Evolutionary conservation across 1,140 invertebrate species (phyloP).

Genomic region (Diorhabda elongata): DNA sequence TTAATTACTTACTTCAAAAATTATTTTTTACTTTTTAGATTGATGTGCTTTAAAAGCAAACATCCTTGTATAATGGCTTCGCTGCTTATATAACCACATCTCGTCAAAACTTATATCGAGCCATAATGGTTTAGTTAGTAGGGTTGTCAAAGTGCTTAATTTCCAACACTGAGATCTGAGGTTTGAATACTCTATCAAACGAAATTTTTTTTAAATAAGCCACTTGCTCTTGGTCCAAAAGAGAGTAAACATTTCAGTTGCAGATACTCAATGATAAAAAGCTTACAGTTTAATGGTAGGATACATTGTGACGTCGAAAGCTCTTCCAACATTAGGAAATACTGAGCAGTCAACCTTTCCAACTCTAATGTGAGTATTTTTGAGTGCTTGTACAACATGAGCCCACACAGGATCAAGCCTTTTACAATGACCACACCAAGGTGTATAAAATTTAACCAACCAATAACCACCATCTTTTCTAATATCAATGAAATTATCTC

Average conservation of each 20-base stretch:
- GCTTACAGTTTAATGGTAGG: slow-evolving; percentile 97
- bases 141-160: too few species aligned
- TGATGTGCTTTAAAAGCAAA: too few species aligned
- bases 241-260: slow-evolving; percentile 7
- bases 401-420: slow-evolving; percentile 86
- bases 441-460: slow-evolving; percentile 93
- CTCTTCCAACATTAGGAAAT: slow-evolving; percentile 75
- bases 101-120: too few species aligned
- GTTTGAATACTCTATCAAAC: too few species aligned
- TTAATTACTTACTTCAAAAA: too few species aligned
- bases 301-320: slow-evolving; percentile 85
- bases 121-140: too few species aligned
- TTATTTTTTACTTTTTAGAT: too few species aligned
- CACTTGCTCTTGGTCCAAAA: too few species aligned
- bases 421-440: slow-evolving; percentile 95
- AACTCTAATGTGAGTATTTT: slow-evolving; percentile 78
- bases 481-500: slow-evolving; percentile 77
- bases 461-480: slow-evolving; percentile 76
- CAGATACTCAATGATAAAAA: background rate
- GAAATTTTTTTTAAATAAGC: too few species aligned
- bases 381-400: slow-evolving; percentile 84
- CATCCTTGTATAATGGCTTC: too few species aligned
- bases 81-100: too few species aligned
- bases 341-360: slow-evolving; percentile 91
- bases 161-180: too few species aligned